A percentile compares a stretch with the other conserved stretches of the same genome.
Conservation (phyloP, 2,113 vertebrate genomes). For the Rhea pennata region DNA sequence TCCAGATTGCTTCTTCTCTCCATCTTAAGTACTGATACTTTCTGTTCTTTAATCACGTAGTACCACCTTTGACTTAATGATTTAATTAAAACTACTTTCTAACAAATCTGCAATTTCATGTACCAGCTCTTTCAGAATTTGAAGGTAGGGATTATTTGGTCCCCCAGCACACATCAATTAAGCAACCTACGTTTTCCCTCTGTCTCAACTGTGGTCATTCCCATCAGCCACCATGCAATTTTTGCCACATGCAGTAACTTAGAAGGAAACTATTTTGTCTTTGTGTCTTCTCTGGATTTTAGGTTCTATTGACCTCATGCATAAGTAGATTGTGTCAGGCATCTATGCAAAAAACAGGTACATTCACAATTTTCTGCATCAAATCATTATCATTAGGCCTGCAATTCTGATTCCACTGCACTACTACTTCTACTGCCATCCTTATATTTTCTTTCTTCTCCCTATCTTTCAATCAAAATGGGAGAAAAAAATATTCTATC, state of each 20-base stretch:
- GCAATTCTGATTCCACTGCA: background rate
- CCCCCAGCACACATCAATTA: background rate
- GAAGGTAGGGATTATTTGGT: background rate
- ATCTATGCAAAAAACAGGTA: background rate
- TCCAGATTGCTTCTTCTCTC: background rate
- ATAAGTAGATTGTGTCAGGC: background rate
- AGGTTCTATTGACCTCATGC: background rate
- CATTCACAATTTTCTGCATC: background rate
- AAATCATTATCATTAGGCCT: background rate
- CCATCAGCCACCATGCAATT: background rate
- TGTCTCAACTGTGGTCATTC: background rate
- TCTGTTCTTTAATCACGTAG: background rate
- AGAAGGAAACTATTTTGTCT: background rate
- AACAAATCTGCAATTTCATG: background rate
- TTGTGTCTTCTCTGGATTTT: background rate
- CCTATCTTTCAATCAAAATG: background rate
- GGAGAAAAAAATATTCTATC: background rate
- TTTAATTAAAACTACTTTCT: background rate
- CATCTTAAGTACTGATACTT: background rate
- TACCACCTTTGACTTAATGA: background rate
- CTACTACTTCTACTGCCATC: background rate
- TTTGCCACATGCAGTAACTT: background rate
- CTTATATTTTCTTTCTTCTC: background rate
- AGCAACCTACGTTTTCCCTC: background rate
- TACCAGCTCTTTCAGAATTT: background rate